Conservation (phyloP, 2,113 vertebrate genomes). For the Channa maculata region DNA sequence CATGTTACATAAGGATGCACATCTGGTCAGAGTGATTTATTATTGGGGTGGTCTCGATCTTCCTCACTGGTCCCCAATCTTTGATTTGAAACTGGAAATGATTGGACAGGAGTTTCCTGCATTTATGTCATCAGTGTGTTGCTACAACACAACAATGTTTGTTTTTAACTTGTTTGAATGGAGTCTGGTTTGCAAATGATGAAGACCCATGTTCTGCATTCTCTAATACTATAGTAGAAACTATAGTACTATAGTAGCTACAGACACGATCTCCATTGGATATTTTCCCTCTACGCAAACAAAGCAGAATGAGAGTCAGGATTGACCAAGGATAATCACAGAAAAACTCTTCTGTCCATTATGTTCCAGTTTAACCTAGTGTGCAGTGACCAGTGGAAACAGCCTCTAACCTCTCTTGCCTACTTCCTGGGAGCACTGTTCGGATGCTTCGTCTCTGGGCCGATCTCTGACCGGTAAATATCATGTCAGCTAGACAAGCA, state of each 20-base stretch:
- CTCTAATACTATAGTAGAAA: not conserved
- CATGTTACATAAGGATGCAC: not conserved
- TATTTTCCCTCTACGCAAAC: no score
- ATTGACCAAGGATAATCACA: no score
- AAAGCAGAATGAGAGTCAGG: no score
- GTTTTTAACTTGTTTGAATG: no score
- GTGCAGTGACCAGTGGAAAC: slow-evolving; percentile 63
- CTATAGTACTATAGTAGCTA: no score
- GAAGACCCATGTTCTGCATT: no score
- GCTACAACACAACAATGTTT: not conserved
- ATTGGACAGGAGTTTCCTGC: not conserved
- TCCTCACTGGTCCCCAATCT: not conserved
- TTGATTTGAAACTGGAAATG: slow-evolving; percentile 24
- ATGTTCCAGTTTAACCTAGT: slow-evolving; percentile 68
- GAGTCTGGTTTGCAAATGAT: no score
- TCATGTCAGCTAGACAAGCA: not conserved
- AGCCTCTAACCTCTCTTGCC: slow-evolving; percentile 51
- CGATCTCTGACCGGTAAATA: slow-evolving; percentile 62
- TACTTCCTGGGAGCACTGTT: slow-evolving; percentile 65
- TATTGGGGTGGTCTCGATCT: not conserved
- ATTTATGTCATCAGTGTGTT: not conserved
- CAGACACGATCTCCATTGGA: no score
- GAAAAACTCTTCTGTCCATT: not conserved
- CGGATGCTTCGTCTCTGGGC: slow-evolving; percentile 62
- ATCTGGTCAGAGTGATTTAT: no score